A percentile compares a stretch with the other conserved stretches of the same genome.
Conservation (phyloP, 1,140 invertebrate genomes). For the Cydia splendana region DNA sequence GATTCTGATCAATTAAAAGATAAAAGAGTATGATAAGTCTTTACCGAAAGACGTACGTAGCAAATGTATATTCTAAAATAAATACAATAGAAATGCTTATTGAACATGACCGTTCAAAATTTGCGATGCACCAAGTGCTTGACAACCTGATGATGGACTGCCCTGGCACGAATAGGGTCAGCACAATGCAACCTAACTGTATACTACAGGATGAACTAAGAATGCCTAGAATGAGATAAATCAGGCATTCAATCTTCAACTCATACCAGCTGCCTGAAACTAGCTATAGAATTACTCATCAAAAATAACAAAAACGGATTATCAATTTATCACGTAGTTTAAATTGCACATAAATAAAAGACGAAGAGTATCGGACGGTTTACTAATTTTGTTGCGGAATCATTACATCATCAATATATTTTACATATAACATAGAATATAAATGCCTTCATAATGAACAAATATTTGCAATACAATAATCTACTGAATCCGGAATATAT, state of each 20-base stretch:
- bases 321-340: constrained; percentile 49
- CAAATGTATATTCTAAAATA: neutral
- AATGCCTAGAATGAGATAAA: constrained; percentile 44
- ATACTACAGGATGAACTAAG: constrained; percentile 59
- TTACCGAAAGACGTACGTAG: neutral
- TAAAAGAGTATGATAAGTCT: neutral
- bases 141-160: constrained; percentile 52
- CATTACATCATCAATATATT: constrained; percentile 67
- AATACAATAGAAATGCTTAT: neutral
- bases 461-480: constrained; percentile 2
- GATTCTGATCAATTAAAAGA: too few relatives aligned
- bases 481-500: neutral
- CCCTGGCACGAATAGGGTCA: constrained; percentile 60
- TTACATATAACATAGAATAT: constrained; percentile 61
- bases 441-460: constrained; percentile 59
- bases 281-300: neutral
- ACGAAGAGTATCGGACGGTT: constrained; percentile 64
- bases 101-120: neutral
- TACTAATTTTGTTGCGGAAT: constrained; percentile 60
- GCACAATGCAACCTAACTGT: constrained; percentile 69
- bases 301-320: constrained; percentile 44
- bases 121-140: constrained; percentile 28
- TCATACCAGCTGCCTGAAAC: neutral
- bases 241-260: constrained; percentile 38
- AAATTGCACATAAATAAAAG: constrained; percentile 62